Evolutionary conservation across 2,113 vertebrate genomes (phyloP).

Genomic region (Hiodon alosoides): DNA sequence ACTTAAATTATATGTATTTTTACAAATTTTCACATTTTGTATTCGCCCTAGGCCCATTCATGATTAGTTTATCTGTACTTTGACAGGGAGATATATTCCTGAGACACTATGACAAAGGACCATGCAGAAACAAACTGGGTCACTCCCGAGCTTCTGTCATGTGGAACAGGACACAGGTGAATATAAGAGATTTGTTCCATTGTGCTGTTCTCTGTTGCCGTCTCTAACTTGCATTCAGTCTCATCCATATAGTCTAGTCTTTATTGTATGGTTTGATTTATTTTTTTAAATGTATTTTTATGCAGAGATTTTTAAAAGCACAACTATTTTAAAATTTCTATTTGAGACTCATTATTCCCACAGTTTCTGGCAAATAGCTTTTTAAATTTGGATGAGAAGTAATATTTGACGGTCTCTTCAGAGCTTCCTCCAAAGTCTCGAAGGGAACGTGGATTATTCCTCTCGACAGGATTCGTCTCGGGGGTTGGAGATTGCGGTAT

Average conservation of each 20-base stretch:
- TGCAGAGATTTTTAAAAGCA: background rate
- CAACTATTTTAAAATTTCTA: background rate
- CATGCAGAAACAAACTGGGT: conserved; percentile 92
- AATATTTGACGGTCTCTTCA: no score
- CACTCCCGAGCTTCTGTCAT: conserved; percentile 93
- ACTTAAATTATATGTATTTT: no score
- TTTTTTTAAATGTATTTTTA: background rate
- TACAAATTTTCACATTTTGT: no score
- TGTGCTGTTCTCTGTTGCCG: background rate
- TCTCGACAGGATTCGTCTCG: no score
- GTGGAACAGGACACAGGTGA: conserved; percentile 96
- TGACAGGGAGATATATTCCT: conserved; percentile 93
- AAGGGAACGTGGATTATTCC: no score
- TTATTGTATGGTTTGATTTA: background rate
- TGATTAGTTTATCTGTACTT: conserved; percentile 30
- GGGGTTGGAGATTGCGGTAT: no score
- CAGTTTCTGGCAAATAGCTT: no score
- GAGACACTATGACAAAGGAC: conserved; percentile 93
- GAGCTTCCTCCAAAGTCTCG: no score
- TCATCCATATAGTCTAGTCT: background rate
- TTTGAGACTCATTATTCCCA: no score
- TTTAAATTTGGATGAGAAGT: no score
- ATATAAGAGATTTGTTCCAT: background rate
- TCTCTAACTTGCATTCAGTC: background rate
- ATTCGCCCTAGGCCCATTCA: no score